phyloP scores from a whole-genome alignment of 2,888 invertebrate genomes.

The Parascotia fuliginaria region DNA sequence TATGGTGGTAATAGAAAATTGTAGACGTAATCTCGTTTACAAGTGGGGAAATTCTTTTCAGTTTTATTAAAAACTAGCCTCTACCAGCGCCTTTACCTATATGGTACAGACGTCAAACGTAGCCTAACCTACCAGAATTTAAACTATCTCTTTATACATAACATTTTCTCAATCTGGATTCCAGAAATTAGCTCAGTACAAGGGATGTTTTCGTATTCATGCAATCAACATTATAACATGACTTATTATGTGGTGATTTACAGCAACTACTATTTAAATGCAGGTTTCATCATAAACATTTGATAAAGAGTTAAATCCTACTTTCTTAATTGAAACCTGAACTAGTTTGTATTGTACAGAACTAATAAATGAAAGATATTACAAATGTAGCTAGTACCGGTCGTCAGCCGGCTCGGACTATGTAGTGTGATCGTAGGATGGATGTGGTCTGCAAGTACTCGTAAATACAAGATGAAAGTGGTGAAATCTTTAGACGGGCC shows the following conservation, averaged over 20 bases:
- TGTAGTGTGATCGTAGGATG: conserved; percentile 52
- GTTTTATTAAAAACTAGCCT: too few relatives aligned
- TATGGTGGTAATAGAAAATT: not conserved
- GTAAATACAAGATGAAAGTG: conserved; percentile 81
- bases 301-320: not conserved
- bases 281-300: too few relatives aligned
- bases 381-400: conserved; percentile 5
- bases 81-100: too few relatives aligned
- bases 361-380: conserved; percentile 9
- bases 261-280: too few relatives aligned
- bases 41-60: not conserved
- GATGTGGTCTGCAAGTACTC: conserved; percentile 57
- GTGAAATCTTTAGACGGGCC: conserved; percentile 77
- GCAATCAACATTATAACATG: too few relatives aligned
- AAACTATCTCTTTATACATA: too few relatives aligned
- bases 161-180: too few relatives aligned
- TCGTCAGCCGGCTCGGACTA: conserved; percentile 32
- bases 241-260: too few relatives aligned
- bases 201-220: too few relatives aligned
- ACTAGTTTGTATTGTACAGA: conserved; percentile 12
- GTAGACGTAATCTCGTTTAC: not conserved
- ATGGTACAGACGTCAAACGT: too few relatives aligned
- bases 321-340: conserved; percentile 14
- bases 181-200: too few relatives aligned
- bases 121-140: too few relatives aligned